A percentile compares a stretch with the other conserved stretches of the same genome.
These are phyloP conservation scores for Vireo griseus DNA, from an alignment of 2,797 vertebrate species.

Conservation along the genomic window DNA sequence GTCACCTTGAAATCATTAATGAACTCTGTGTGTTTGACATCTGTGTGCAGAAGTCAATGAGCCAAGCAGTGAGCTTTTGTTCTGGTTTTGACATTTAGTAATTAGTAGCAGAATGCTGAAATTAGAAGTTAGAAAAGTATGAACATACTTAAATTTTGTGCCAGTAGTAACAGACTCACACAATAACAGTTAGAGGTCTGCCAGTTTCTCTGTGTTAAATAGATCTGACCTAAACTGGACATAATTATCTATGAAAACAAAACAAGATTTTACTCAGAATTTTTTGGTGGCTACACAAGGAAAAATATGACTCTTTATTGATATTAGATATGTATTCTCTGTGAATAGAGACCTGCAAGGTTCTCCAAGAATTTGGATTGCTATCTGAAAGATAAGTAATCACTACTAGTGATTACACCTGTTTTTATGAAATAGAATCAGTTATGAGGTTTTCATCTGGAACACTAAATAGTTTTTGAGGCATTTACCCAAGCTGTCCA, in stretches of 20 bases:
- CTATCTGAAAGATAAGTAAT: neutral
- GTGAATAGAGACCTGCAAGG: neutral
- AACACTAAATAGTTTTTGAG: neutral
- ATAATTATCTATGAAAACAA: neutral
- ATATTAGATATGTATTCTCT: neutral
- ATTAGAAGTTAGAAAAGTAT: constrained; percentile 51
- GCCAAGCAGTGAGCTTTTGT: constrained; percentile 51
- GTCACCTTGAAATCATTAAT: constrained; percentile 66
- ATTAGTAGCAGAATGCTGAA: constrained; percentile 66
- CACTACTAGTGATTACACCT: neutral
- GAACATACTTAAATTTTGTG: constrained; percentile 27
- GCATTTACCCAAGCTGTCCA: neutral
- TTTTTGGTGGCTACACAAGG: neutral
- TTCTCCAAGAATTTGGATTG: neutral
- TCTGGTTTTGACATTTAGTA: constrained; percentile 60
- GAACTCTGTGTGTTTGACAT: constrained; percentile 48
- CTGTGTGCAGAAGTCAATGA: constrained; percentile 49
- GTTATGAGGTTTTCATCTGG: neutral
- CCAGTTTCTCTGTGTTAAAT: constrained; percentile 43
- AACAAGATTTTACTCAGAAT: neutral
- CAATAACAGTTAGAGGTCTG: constrained; percentile 25
- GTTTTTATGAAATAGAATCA: neutral
- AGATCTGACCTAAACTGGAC: neutral
- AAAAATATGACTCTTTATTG: neutral
- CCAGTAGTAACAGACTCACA: constrained; percentile 3